phyloP scores from a whole-genome alignment of 2,888 invertebrate species.

The Gortyna flavago region DNA sequence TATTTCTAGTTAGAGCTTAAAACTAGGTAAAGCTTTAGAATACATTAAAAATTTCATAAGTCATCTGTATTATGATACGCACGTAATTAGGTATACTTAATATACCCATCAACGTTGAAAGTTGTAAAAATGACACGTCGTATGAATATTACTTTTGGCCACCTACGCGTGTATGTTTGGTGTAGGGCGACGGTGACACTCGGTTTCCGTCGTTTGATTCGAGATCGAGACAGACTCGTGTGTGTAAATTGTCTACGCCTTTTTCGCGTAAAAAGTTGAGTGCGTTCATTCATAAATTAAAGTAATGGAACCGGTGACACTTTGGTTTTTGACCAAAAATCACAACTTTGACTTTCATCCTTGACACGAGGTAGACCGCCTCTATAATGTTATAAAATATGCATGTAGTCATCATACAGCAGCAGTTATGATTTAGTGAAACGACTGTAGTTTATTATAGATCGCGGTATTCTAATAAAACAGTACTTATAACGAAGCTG shows the following conservation, averaged over 20 bases:
- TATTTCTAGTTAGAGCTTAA: neutral
- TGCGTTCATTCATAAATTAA: constrained; percentile 79
- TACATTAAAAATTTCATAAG: constrained; percentile 29
- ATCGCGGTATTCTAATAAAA: constrained; percentile 59
- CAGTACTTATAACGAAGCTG: constrained; percentile 54
- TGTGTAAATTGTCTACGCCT: constrained; percentile 41
- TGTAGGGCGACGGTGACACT: constrained; percentile 59
- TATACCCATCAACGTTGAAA: constrained; percentile 61
- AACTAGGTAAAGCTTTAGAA: constrained; percentile 14
- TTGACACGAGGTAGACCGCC: constrained; percentile 75
- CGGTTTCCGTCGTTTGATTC: constrained; percentile 54
- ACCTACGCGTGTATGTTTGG: constrained; percentile 41
- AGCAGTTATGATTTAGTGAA: constrained; percentile 56
- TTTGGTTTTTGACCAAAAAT: constrained; percentile 77
- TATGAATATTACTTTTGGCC: constrained; percentile 53
- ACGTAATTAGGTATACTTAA: constrained; percentile 46
- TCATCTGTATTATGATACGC: constrained; percentile 47
- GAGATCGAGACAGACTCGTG: constrained; percentile 42
- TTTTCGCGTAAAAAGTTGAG: constrained; percentile 52
- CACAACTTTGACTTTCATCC: constrained; percentile 78
- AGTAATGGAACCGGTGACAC: constrained; percentile 71
- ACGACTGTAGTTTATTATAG: constrained; percentile 46
- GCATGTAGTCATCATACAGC: constrained; percentile 55
- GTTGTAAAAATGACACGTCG: constrained; percentile 54
- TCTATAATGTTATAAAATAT: constrained; percentile 27